Evolutionary conservation across 2,888 invertebrate genomes (phyloP).

Genomic region (Athalia circularis): DNA sequence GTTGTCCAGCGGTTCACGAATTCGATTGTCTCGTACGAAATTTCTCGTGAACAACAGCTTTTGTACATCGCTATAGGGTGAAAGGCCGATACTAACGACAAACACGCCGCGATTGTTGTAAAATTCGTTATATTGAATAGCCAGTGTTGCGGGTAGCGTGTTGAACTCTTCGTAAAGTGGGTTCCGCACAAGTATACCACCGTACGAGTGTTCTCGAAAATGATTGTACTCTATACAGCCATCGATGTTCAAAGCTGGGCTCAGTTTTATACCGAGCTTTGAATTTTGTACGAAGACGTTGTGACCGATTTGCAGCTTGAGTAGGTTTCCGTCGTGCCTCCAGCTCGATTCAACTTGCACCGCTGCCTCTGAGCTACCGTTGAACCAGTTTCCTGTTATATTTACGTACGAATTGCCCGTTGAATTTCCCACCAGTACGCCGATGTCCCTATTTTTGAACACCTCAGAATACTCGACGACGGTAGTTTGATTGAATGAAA

Average conservation of each 20-base stretch:
- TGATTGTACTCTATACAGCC: constrained; percentile 91
- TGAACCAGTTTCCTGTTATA: constrained; percentile 94
- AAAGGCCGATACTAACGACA: constrained; percentile 90
- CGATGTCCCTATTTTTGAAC: constrained; percentile 90
- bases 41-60: constrained; percentile 90
- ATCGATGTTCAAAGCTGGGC: constrained; percentile 87
- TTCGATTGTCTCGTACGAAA: constrained; percentile 89
- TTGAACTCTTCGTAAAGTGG: constrained; percentile 87
- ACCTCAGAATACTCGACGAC: constrained; percentile 92
- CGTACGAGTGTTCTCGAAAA: constrained; percentile 88
- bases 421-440: constrained; percentile 93
- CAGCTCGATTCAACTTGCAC: constrained; percentile 91
- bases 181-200: constrained; percentile 90
- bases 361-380: constrained; percentile 85
- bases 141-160: constrained; percentile 81
- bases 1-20: constrained; percentile 89
- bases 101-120: constrained; percentile 91
- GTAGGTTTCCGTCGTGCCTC: constrained; percentile 76
- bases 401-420: constrained; percentile 91
- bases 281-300: constrained; percentile 88
- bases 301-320: constrained; percentile 88
- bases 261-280: constrained; percentile 85
- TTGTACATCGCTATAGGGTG: constrained; percentile 90
- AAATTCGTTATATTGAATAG: constrained; percentile 92
- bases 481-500: constrained; percentile 89